These are phyloP conservation scores for Chionodraco myersi DNA, from an alignment of 2,113 vertebrate genomes.

Conservation along the genomic window DNA sequence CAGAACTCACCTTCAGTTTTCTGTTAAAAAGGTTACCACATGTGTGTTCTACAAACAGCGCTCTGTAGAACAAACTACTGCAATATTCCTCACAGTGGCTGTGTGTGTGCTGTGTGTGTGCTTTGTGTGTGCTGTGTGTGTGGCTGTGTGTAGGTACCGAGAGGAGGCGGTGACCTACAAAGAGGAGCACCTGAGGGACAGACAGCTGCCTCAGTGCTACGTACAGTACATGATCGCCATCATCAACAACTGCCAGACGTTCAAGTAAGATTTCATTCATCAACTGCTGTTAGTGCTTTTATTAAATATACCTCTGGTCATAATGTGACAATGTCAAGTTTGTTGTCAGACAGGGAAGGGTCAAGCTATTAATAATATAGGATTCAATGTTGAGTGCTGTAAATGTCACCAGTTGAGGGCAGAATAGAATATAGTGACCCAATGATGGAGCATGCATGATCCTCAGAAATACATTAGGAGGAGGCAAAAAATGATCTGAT, in stretches of 20 bases:
- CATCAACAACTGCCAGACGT: constrained; percentile 99
- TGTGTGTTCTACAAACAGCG: not conserved
- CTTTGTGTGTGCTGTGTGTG: not conserved
- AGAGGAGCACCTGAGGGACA: constrained; percentile 92
- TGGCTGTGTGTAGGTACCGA: constrained; percentile 85
- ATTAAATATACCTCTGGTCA: not conserved
- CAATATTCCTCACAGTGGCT: not conserved
- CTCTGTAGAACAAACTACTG: not conserved
- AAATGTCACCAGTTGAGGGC: not conserved
- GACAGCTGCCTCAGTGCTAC: constrained; percentile 93
- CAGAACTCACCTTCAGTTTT: not conserved
- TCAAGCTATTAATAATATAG: not conserved
- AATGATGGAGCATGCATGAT: not conserved
- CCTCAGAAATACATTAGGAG: too few relatives aligned
- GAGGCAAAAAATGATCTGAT: too few relatives aligned
- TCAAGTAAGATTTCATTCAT: constrained; percentile 85
- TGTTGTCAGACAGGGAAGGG: not conserved
- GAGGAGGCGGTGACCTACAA: constrained; percentile 91
- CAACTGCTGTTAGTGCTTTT: not conserved
- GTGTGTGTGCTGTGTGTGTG: not conserved
- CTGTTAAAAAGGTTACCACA: not conserved
- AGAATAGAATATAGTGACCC: too few relatives aligned
- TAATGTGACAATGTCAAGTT: not conserved
- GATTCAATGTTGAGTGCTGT: not conserved
- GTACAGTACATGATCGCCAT: constrained; percentile 97